These are phyloP conservation scores for Eustalomyia histrio DNA, from an alignment of 2,888 invertebrate genomes.

Conservation along the genomic window DNA sequence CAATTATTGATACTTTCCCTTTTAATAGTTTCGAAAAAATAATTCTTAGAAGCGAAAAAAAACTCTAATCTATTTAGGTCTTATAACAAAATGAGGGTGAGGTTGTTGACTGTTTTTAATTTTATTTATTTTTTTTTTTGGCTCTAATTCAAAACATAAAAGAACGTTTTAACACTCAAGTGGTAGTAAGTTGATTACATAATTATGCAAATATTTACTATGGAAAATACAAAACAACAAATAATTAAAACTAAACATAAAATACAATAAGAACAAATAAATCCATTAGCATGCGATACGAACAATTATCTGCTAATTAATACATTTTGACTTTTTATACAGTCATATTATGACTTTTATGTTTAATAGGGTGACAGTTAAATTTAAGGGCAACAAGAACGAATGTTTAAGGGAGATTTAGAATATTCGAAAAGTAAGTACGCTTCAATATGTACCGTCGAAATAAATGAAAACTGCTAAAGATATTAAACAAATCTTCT, in stretches of 20 bases:
- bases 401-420: too few species aligned
- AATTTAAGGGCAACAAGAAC: too few species aligned
- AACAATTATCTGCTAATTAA: neutral
- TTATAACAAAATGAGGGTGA: slow-evolving; percentile 42
- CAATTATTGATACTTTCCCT: too few species aligned
- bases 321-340: neutral
- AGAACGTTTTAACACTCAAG: slow-evolving; percentile 65
- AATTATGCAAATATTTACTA: slow-evolving; percentile 74
- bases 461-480: too few species aligned
- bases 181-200: slow-evolving; percentile 75
- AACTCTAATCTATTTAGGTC: slow-evolving; percentile 52
- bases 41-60: neutral
- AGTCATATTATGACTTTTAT: too few species aligned
- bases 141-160: slow-evolving; percentile 43
- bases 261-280: neutral
- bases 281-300: neutral
- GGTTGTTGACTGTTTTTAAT: slow-evolving; percentile 35
- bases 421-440: too few species aligned
- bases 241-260: slow-evolving; percentile 7
- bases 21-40: neutral
- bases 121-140: slow-evolving; percentile 9
- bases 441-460: too few species aligned
- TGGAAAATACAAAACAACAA: slow-evolving; percentile 4
- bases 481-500: too few species aligned
- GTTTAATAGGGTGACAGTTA: too few species aligned